Conservation (phyloP, 2,113 vertebrate genomes). For the Larimichthys polyactis region DNA sequence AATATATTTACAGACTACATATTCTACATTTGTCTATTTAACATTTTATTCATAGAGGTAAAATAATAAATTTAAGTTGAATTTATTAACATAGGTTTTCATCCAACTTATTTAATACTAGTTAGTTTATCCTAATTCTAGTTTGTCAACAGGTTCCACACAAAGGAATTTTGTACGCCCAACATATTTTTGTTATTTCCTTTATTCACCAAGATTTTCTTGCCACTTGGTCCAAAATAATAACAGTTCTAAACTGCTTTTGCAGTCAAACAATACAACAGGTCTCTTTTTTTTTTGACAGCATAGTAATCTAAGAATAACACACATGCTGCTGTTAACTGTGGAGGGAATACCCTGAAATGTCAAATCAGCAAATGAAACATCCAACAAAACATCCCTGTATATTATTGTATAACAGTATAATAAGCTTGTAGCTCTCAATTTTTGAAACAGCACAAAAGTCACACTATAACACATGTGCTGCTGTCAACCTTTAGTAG, state of each 20-base stretch:
- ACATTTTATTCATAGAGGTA: background rate
- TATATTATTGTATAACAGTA: no score
- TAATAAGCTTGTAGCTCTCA: no score
- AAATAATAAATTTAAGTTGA: background rate
- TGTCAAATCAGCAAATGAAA: no score
- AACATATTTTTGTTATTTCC: background rate
- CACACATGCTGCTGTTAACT: background rate
- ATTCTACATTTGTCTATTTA: background rate
- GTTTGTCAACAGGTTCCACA: conserved; percentile 6
- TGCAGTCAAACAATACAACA: no score
- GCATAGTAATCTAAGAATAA: background rate
- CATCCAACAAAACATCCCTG: no score
- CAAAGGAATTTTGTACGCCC: background rate
- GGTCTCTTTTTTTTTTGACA: background rate
- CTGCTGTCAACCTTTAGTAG: background rate
- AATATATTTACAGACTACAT: background rate
- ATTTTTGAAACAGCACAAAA: no score
- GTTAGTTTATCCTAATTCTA: background rate
- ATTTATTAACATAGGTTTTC: background rate
- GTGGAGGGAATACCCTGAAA: no score
- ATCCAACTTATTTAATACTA: background rate
- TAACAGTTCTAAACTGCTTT: no score
- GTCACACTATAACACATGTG: background rate
- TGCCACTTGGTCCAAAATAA: no score
- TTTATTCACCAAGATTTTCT: background rate